Base-by-base conservation (phyloP, 2,113 vertebrate species). In the Maccullochella peelii region DNA sequence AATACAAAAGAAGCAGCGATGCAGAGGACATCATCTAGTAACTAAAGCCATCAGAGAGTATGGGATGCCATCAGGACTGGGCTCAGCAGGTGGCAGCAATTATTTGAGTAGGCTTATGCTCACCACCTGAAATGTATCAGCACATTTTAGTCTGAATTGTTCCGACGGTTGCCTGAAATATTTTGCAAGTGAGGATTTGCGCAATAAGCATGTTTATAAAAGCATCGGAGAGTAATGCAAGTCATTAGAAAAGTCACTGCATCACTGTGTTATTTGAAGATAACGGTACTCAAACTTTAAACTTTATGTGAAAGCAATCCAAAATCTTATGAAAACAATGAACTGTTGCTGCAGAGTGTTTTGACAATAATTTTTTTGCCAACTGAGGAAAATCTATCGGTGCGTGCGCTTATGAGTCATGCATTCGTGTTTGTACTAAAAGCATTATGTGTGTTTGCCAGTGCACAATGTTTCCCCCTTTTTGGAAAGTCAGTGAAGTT, bases 401-500 rank as follows among this genome's bases (percentile, higher is more conserved):
- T 59, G n/a, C 30, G 2, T 20, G 16, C 18, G 4, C 15, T 25
- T 68, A 20, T 86, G 73, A 79, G 27, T 87, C 68, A 49, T 47
- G 1, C 8, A 5, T 62, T 44, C 63, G n/a, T 68, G 55, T 58
- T 57, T 67, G 30, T 36, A 30, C 36, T 30, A 1, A 69, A 63
- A 33, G 30, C 38, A 12, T 54, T 54, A 3, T 12, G 33, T 50
- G 42, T 67, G 65, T 71, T 70, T 73, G 20, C 23, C 25, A 67
- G 16, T 2, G 6, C n/a, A 30, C 42, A 40, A 0, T 77, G 8
- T 42, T 70, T 70, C 52, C 57, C 57, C 27, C 4, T 42, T 70
- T 77, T 61, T 38, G 4, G 27, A 67, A 84, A 74, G 21, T 78
- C 58, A 23, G 5, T 52, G 67, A 36, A 74, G 20, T 76, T 73